Evolutionary conservation across 2,113 vertebrate genomes (phyloP), one percentile per base, ranked within the genome.

Genomic region (Nyctereutes procyonoides): DNA sequence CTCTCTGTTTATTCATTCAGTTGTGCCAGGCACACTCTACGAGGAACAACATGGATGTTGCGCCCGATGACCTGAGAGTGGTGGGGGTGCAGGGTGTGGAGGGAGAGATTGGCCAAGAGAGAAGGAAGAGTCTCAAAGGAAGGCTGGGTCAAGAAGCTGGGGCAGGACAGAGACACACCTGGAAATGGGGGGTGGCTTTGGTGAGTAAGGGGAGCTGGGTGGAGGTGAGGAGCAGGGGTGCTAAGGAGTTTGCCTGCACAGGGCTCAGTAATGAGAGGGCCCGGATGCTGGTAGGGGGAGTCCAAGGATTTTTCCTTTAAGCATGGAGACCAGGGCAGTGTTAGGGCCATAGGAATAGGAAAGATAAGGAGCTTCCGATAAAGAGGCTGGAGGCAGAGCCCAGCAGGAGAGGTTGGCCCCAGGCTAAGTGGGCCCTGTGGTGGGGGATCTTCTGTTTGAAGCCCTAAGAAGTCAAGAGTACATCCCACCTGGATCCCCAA

Each of bases 161-260:
- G 48, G 5, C 2, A 14, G 56, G 88, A 38, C 8, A 8, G 43
- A 69, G 60, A 14, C 0, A 2, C 63, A 3, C 30, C 22, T 17
- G n/a, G 63, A 35, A 3, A 4, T 22, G 8, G 84, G 48, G 26
- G 20, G 55, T 55, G 30, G 30, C 55, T 24, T n/a, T 35, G 43
- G 26, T 58, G 10, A 67, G 20, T 16, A 67, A 55, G 24, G 53
- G 60, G 32, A 22, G 22, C 60, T 2, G 3, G 24, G 4, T 1
- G 38, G 15, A 4, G 16, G 60, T 1, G 1, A 32, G 90, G 55
- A 19, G 69, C 55, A 9, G 48, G 11, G 30, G n/a, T 30, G 73
- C 32, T 7, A 9, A 48, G 43, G 63, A 38, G 79, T 38, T 55
- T 30, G 53, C 38, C 48, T n/a, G 16, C 15, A 65, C 19, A 26